Conservation (phyloP, 2,888 invertebrate genomes). For the Dyspetes luteomarginatus region DNA sequence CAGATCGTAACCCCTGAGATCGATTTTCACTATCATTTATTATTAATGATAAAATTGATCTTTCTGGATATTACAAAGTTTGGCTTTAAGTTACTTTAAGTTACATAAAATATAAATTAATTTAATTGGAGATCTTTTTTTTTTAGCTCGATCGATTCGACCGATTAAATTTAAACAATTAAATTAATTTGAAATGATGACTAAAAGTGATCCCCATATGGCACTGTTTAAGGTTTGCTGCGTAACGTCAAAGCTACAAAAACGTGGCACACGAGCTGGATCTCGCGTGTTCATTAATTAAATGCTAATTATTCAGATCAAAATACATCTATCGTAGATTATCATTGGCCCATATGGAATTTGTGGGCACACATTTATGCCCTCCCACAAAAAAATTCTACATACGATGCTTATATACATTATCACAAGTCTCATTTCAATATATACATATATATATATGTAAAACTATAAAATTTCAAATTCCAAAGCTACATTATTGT, state of each 20-base stretch:
- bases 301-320: conserved; percentile 38
- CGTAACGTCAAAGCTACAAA: conserved; percentile 10
- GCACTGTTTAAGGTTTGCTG: conserved; percentile 10
- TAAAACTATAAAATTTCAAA: too few relatives aligned
- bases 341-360: conserved; percentile 41
- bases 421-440: not conserved
- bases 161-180: too few relatives aligned
- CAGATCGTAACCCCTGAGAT: too few relatives aligned
- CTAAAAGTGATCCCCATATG: conserved; percentile 29
- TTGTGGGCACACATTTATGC: not conserved
- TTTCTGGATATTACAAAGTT: too few relatives aligned
- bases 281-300: conserved; percentile 32
- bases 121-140: too few relatives aligned
- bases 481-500: too few relatives aligned
- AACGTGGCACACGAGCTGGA: conserved; percentile 24
- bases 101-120: too few relatives aligned
- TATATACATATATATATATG: too few relatives aligned
- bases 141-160: too few relatives aligned
- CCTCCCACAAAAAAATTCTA: not conserved
- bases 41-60: too few relatives aligned
- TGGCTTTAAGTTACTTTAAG: too few relatives aligned
- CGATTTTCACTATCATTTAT: too few relatives aligned
- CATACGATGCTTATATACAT: not conserved
- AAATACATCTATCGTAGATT: conserved; percentile 32
- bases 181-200: not conserved